phyloP scores from a whole-genome alignment of 1,140 invertebrate genomes.

The Prorops nasuta region DNA sequence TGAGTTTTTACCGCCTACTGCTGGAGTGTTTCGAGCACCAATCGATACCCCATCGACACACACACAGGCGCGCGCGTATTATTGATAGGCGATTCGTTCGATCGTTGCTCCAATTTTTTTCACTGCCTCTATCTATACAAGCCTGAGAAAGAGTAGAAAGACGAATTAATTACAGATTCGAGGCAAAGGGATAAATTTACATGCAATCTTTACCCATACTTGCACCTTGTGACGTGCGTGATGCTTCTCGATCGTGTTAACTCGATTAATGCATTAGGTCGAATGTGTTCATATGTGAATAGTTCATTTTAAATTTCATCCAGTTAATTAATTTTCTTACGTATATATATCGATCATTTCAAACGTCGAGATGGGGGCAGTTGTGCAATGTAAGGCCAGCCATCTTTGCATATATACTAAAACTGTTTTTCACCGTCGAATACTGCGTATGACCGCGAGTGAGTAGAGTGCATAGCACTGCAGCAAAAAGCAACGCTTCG shows the following conservation, averaged over 20 bases:
- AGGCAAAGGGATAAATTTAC: conserved; percentile 1
- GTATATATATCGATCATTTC: too few species aligned
- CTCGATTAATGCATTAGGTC: conserved; percentile 13
- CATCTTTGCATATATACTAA: too few species aligned
- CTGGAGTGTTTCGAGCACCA: conserved; percentile 12
- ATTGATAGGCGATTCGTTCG: too few species aligned
- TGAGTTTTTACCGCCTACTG: conserved; percentile 23
- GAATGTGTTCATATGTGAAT: conserved; percentile 5
- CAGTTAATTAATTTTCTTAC: conserved; percentile 12
- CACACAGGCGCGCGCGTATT: conserved; percentile 10
- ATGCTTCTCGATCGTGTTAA: conserved; percentile 8
- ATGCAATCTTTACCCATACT: conserved; percentile 1
- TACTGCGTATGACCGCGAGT: too few species aligned
- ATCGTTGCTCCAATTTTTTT: neutral
- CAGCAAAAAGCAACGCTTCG: too few species aligned
- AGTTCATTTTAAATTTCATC: conserved; percentile 6
- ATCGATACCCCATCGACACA: conserved; percentile 7
- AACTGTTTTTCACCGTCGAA: too few species aligned
- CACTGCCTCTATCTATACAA: neutral
- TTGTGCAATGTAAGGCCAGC: too few species aligned
- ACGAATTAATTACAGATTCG: conserved; percentile 19
- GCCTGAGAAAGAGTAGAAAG: neutral
- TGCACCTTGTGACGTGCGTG: conserved; percentile 5
- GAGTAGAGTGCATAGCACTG: too few species aligned
- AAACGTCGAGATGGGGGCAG: too few species aligned